phyloP scores from a whole-genome alignment of 2,888 invertebrate species.

The Coelogynopora nodosa region DNA sequence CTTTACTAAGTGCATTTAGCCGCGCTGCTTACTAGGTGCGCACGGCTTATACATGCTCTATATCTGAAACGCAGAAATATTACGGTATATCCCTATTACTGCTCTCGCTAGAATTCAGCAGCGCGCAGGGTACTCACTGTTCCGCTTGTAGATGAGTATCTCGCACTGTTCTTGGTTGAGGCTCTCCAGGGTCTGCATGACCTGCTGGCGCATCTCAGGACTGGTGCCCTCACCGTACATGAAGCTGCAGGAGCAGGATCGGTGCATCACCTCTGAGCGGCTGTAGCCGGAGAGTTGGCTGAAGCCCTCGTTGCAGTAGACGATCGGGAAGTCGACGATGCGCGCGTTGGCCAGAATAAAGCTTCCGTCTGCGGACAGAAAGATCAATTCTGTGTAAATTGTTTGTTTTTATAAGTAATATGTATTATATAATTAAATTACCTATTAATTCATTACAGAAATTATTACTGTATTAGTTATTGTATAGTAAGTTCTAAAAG shows the following conservation, averaged over 20 bases:
- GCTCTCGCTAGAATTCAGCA: no score
- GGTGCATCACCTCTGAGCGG: constrained; percentile 81
- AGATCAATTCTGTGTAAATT: no score
- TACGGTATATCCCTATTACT: no score
- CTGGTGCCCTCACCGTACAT: constrained; percentile 99
- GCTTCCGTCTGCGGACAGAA: constrained; percentile 84
- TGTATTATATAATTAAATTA: no score
- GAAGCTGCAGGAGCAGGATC: constrained; percentile 71
- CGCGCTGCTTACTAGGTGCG: no score
- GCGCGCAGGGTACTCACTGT: constrained; percentile 71
- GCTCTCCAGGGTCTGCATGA: constrained; percentile 89
- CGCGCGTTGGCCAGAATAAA: constrained; percentile 98
- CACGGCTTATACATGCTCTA: no score
- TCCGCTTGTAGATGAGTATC: constrained; percentile 97
- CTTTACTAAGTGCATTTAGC: no score
- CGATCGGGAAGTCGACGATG: constrained; percentile 84
- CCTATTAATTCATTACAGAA: no score
- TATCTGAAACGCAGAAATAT: no score
- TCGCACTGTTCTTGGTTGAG: constrained; percentile 96
- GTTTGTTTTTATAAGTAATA: no score
- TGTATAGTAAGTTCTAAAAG: no score
- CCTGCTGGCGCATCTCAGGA: constrained; percentile 84
- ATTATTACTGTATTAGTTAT: no score
- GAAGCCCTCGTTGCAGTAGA: constrained; percentile 99
- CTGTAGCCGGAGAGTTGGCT: constrained; percentile 99